Base-by-base conservation (phyloP, 2,797 vertebrate genomes). In the Ceyx erithaca region DNA sequence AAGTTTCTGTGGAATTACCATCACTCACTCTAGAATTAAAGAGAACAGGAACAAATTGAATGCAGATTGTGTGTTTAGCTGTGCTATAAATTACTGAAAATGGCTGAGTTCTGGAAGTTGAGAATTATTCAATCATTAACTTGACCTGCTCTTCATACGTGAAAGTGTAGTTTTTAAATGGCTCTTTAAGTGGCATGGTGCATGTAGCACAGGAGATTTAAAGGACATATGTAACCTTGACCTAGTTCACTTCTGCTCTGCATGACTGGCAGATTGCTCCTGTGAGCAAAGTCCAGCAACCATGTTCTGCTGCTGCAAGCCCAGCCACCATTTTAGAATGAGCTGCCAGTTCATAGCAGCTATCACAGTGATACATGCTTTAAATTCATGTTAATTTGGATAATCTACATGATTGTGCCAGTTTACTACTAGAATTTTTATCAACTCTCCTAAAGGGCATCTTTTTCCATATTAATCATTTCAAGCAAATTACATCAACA, bases 261-360 rank as follows among this genome's bases (percentile, higher is more conserved):
- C 10, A 2, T 81, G 58, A 33, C 13, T 75, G 54, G 15, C 51
- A 37, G 40, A 7, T 69, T 55, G 77, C 31, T 78, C 35, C 3
- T 48, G 18, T 37, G 59, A 52, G 62, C 18, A 5, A 25, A 79
- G 61, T 63, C 23, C 20, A 49, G 89, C 79, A 70, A 21, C 93
- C 92, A 92, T 92, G 21, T 92, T 93, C 37, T 80, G 41, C n/a
- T 57, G 40, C 22, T 52, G 12, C 28, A 15, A 20, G 28, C n/a
- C 28, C 6, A 5, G 23, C 86, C 73, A 71, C 92, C 82, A 93
- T 91, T 89, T 93, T 82, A 70, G 31, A 61, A 79, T 57, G 28
- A 77, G 26, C 52, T 85, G 90, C 61, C 26, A 22, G 87, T 84
- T 78, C 40, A 15, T 37, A 66, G 33, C 9, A 71, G 30, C 61